Conservation (phyloP, 2,888 invertebrate genomes). For the Baccha elongata region DNA sequence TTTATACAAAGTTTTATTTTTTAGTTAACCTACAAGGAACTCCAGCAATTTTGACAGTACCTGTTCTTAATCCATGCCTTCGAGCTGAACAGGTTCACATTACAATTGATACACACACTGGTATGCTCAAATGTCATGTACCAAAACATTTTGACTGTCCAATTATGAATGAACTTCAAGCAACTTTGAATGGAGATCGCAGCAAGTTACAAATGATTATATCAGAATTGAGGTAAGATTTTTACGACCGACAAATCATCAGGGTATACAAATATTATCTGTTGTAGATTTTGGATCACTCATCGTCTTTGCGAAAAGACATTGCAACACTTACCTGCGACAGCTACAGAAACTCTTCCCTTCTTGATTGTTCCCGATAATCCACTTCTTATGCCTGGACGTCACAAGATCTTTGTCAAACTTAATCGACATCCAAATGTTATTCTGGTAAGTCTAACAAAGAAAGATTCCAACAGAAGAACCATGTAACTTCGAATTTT, state of each 20-base stretch:
- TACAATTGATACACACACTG: conserved; percentile 97
- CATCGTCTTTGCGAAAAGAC: conserved; percentile 97
- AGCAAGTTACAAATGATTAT: conserved; percentile 86
- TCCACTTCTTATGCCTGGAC: conserved; percentile 88
- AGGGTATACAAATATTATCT: too few species aligned
- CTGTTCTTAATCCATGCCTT: conserved; percentile 94
- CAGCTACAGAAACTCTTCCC: conserved; percentile 92
- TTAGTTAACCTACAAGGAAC: conserved; percentile 93
- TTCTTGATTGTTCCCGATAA: conserved; percentile 91
- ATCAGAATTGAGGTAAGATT: conserved; percentile 84
- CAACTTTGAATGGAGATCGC: conserved; percentile 89
- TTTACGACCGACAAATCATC: too few species aligned
- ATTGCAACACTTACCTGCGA: conserved; percentile 95
- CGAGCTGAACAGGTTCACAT: conserved; percentile 95
- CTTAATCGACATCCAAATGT: conserved; percentile 93
- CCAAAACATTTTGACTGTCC: conserved; percentile 94
- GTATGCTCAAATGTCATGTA: conserved; percentile 94
- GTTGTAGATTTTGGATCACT: conserved; percentile 91
- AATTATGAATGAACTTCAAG: conserved; percentile 90
- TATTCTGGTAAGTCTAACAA: conserved; percentile 87
- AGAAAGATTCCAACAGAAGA: neutral
- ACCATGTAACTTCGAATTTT: neutral
- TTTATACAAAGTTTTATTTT: too few species aligned
- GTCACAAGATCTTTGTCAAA: conserved; percentile 92
- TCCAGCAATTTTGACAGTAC: conserved; percentile 95